Base-by-base conservation (phyloP, 1,140 invertebrate genomes). In the Planococcus citri region DNA sequence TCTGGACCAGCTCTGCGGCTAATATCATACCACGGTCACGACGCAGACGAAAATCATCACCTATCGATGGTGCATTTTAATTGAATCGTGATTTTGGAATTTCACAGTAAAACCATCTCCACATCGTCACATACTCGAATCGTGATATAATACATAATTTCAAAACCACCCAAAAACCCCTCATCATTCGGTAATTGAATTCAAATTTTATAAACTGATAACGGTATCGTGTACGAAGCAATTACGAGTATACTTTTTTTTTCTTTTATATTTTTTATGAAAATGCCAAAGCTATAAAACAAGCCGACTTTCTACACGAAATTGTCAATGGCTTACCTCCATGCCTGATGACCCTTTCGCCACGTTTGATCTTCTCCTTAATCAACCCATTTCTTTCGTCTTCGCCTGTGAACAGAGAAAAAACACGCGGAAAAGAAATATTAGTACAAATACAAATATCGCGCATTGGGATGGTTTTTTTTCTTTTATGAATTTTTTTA, bases 301-400 rank as follows among this genome's bases (percentile, higher is more conserved):
- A 33, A 33, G 29, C 29, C n/a, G n/a, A n/a, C n/a, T 33, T 33
- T 33, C 29, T 33, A 33, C 29, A 12, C 12, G 29, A 33, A 33
- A 33, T 33, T 33, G 29, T 33, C 29, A 33, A 33, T 33, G 29
- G 9, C 60, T 64, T 64, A 64, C 60, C 60, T 64, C 60, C 60
- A 17, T 64, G 60, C 17, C 60, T 64, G 60, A 64, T 64, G 8
- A 64, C 60, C 20, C 60, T 22, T 25, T 64, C 60, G 21, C 60
- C 60, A 25, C 60, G 60, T 64, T 25, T 64, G 25, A 64, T 64
- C 25, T 64, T 64, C 22, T 64, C 60, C 60, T 64, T 64, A 64
- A 64, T 64, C 60, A 25, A 27, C 10, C 60, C 60, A 64, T 64
- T 64, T 64, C 25, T 64, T 27, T 64, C 60, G 25, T 64, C 60